phyloP scores from a whole-genome alignment of 2,797 vertebrate species.

The Geotrypetes seraphini region DNA sequence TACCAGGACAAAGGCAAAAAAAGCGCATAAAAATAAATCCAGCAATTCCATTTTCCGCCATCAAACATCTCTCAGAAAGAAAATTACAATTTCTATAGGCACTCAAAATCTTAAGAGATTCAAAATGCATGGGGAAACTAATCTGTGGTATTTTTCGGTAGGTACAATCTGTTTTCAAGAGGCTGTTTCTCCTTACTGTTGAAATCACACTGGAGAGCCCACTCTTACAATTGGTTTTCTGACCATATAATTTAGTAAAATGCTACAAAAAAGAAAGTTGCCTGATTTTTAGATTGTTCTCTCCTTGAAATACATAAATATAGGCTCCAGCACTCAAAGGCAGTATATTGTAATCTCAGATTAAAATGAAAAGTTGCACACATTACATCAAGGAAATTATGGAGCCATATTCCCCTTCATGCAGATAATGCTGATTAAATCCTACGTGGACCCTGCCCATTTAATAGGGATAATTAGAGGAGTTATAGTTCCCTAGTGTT shows the following conservation, averaged over 20 bases:
- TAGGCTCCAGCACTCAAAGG: slow-evolving; percentile 19
- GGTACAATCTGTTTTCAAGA: too few species aligned
- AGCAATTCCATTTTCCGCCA: too few species aligned
- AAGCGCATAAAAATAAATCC: too few species aligned
- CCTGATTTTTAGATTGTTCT: slow-evolving; percentile 25
- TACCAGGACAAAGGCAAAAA: too few species aligned
- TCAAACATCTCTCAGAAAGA: too few species aligned
- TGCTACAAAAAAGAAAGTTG: slow-evolving; percentile 18
- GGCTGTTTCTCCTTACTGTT: slow-evolving; percentile 6
- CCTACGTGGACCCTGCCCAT: slow-evolving; percentile 35
- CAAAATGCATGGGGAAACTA: too few species aligned
- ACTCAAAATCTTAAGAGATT: too few species aligned
- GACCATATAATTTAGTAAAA: slow-evolving; percentile 29
- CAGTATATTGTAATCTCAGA: slow-evolving; percentile 8
- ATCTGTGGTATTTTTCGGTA: too few species aligned
- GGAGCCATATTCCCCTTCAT: slow-evolving; percentile 36
- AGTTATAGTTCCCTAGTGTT: slow-evolving; percentile 30
- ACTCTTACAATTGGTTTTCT: slow-evolving; percentile 7
- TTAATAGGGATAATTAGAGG: slow-evolving; percentile 46
- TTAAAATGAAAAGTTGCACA: slow-evolving; percentile 31
- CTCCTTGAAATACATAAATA: slow-evolving; percentile 29
- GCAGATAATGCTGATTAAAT: slow-evolving; percentile 43
- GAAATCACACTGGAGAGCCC: slow-evolving; percentile 24
- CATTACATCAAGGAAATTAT: slow-evolving; percentile 28
- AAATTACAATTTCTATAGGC: too few species aligned